Evolutionary conservation across 2,888 invertebrate genomes (phyloP).

Genomic region (Neoascia interrupta): DNA sequence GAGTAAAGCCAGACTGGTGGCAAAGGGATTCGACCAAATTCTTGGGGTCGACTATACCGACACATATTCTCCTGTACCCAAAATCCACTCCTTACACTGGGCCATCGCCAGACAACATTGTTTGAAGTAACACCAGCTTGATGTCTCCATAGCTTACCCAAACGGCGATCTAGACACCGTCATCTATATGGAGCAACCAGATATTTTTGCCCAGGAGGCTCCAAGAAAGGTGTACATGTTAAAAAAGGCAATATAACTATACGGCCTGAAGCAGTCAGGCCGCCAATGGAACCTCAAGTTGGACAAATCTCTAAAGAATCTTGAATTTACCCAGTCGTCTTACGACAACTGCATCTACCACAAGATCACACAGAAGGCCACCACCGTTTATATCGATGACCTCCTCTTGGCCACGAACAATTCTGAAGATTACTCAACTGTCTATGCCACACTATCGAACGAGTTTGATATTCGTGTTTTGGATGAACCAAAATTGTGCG

Average conservation of each 20-base stretch:
- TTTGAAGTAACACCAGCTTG: constrained; percentile 1
- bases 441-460: not conserved
- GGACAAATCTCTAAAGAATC: constrained; percentile 16
- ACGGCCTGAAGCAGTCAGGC: constrained; percentile 40
- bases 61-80: constrained; percentile 33
- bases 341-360: constrained; percentile 34
- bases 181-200: constrained; percentile 43
- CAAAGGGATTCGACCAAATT: constrained; percentile 13
- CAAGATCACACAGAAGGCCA: not conserved
- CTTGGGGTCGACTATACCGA: constrained; percentile 21
- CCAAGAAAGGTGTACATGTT: constrained; percentile 35
- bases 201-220: constrained; percentile 4
- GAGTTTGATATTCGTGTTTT: constrained; percentile 37
- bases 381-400: constrained; percentile 33
- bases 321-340: not conserved
- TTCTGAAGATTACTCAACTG: not conserved
- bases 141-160: constrained; percentile 17
- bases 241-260: constrained; percentile 35
- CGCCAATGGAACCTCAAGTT: constrained; percentile 31
- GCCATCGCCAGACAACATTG: constrained; percentile 24
- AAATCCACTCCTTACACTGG: constrained; percentile 14
- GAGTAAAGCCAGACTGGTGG: constrained; percentile 24
- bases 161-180: constrained; percentile 23
- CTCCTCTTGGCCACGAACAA: constrained; percentile 15
- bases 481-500: constrained; percentile 33